Conservation (phyloP, 53 echinoderm and acorn worm species). For the Hippasteria phrygiana region DNA sequence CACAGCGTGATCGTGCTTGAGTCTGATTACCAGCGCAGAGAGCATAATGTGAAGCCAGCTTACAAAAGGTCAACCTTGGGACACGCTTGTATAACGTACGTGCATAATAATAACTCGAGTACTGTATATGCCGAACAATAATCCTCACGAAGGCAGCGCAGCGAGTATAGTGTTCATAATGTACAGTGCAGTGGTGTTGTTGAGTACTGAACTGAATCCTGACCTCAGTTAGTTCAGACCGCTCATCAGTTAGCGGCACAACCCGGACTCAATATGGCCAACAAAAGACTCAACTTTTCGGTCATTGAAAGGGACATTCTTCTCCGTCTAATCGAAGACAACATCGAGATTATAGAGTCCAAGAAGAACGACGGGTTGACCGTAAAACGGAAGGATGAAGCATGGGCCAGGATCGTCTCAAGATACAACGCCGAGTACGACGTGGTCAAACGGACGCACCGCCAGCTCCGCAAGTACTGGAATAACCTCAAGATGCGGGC, state of each 20-base stretch:
- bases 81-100: not conserved
- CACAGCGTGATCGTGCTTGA: not conserved
- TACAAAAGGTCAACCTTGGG: constrained; percentile 59
- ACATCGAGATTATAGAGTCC: constrained; percentile 62
- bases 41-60: constrained; percentile 25
- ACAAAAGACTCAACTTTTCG: constrained; percentile 37
- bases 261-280: not conserved
- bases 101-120: not conserved
- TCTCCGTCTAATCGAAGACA: constrained; percentile 35
- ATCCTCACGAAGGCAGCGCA: too few species aligned
- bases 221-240: too few species aligned
- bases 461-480: constrained; percentile 61
- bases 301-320: constrained; percentile 26
- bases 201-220: too few species aligned
- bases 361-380: constrained; percentile 56
- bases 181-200: too few species aligned
- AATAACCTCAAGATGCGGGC: constrained; percentile 63
- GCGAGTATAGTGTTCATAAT: too few species aligned
- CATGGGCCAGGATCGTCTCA: constrained; percentile 48
- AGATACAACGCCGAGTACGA: constrained; percentile 39
- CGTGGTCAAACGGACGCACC: constrained; percentile 37
- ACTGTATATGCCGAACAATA: too few species aligned
- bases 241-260: not conserved
- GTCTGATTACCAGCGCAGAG: constrained; percentile 32
- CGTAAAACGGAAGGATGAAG: constrained; percentile 30